Evolutionary conservation across 2,113 vertebrate genomes (phyloP).

Genomic region (Orycteropus afer): DNA sequence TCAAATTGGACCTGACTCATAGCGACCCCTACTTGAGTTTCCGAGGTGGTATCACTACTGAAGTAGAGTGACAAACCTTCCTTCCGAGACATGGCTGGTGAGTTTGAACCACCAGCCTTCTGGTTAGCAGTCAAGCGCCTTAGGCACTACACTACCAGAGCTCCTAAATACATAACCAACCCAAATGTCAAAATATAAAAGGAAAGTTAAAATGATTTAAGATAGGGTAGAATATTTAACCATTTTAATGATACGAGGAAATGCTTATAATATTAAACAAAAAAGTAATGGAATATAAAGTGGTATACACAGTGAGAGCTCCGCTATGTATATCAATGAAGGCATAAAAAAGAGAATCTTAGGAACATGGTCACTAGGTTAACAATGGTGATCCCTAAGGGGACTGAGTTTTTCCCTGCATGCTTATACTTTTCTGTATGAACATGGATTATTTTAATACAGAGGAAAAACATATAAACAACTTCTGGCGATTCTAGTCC

Average conservation of each 20-base stretch:
- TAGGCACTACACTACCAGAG: too few relatives aligned
- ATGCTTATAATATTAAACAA: not conserved
- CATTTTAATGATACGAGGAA: not conserved
- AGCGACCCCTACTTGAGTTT: too few relatives aligned
- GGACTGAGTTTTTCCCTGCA: not conserved
- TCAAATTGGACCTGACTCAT: too few relatives aligned
- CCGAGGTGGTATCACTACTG: too few relatives aligned
- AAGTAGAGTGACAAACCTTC: too few relatives aligned
- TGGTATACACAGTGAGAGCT: not conserved
- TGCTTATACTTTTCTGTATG: not conserved
- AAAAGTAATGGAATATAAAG: conserved; percentile 24
- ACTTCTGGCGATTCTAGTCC: not conserved
- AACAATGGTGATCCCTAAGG: not conserved
- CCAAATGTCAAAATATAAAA: conserved; percentile 15
- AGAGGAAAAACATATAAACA: not conserved
- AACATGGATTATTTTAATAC: not conserved
- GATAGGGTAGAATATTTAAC: conserved; percentile 3
- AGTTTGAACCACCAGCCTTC: too few relatives aligned
- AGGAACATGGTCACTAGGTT: not conserved
- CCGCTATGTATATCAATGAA: not conserved
- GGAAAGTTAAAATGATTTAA: not conserved
- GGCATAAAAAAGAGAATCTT: not conserved
- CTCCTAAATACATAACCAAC: not conserved
- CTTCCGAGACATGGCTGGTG: too few relatives aligned
- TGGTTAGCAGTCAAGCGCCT: too few relatives aligned